Conservation (phyloP, 2,113 vertebrate species). For the Corvus moneduloides region DNA sequence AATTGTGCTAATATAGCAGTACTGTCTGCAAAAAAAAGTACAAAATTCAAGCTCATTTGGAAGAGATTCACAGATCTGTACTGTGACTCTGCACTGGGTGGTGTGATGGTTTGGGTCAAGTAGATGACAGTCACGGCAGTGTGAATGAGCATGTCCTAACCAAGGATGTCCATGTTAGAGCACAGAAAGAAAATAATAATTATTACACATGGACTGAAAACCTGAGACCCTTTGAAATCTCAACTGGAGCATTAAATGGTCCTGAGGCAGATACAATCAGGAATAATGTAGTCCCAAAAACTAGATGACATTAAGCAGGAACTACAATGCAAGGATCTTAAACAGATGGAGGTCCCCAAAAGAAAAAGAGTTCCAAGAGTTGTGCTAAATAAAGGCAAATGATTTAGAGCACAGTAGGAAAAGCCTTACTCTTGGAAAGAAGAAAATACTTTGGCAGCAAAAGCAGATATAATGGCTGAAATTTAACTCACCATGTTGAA, state of each 20-base stretch:
- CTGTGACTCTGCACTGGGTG: neutral
- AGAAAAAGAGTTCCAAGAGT: neutral
- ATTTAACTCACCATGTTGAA: neutral
- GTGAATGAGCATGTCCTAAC: neutral
- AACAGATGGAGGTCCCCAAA: neutral
- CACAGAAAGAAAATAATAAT: neutral
- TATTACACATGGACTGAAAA: neutral
- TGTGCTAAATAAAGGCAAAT: neutral
- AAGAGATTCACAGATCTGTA: neutral
- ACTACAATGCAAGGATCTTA: neutral
- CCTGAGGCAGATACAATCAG: neutral
- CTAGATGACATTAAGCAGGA: neutral
- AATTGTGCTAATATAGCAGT: neutral
- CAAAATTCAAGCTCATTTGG: neutral
- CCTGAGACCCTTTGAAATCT: neutral
- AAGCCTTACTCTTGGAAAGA: neutral
- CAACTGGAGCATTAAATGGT: neutral
- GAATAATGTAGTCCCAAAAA: neutral
- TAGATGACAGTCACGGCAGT: neutral
- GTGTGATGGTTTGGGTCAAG: neutral
- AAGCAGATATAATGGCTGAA: neutral
- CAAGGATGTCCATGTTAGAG: neutral
- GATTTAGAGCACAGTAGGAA: neutral
- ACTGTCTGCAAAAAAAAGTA: neutral
- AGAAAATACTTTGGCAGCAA: neutral